These are phyloP conservation scores for Paraescarpia echinospica DNA, from an alignment of 1,140 invertebrate species.

Conservation along the genomic window DNA sequence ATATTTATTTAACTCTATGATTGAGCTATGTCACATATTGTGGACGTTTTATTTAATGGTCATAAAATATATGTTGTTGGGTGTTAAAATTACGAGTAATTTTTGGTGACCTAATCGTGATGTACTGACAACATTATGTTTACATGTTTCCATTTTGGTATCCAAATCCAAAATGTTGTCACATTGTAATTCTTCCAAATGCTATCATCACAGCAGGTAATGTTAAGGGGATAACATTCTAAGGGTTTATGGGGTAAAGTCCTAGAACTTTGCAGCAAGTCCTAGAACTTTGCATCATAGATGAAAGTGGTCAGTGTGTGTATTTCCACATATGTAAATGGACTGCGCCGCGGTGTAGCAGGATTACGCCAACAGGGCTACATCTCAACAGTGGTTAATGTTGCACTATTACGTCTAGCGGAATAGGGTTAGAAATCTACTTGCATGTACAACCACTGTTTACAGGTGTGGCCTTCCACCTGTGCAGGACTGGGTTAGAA, in stretches of 20 bases:
- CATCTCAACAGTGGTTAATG: not conserved
- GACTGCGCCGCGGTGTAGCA: not conserved
- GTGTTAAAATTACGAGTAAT: no score
- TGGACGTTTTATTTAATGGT: no score
- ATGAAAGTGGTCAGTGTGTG: not conserved
- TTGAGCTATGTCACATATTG: not conserved
- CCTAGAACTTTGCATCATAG: not conserved
- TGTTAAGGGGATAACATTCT: no score
- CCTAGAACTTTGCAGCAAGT: no score
- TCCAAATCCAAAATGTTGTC: not conserved
- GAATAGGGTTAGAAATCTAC: not conserved
- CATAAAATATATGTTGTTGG: no score
- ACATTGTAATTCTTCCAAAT: not conserved
- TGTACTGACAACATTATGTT: not conserved
- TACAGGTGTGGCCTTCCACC: not conserved
- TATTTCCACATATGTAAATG: not conserved
- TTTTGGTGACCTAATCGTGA: no score
- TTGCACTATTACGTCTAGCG: not conserved
- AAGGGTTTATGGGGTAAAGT: no score
- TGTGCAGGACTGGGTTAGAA: not conserved
- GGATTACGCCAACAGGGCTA: not conserved
- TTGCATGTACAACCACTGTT: not conserved
- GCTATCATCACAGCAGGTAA: not conserved
- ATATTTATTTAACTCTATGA: not conserved
- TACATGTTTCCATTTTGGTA: not conserved